Conservation (phyloP, 2,797 vertebrate genomes). For the Tenualosa thibaudeaui region DNA sequence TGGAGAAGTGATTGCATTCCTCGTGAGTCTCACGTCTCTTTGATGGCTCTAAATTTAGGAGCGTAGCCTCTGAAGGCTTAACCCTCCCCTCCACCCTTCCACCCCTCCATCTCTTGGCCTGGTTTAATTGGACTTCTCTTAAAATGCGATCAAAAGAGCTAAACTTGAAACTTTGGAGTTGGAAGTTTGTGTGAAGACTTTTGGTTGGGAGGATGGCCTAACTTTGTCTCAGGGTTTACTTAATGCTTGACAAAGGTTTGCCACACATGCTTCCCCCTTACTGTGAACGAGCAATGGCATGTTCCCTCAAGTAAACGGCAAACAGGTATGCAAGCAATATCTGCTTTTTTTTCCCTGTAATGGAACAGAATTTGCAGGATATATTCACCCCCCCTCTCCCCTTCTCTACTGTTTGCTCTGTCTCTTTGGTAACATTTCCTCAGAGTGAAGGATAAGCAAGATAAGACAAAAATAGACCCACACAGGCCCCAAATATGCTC, state of each 20-base stretch:
- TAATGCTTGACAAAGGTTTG: background rate
- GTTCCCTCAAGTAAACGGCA: background rate
- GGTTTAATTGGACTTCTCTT: background rate
- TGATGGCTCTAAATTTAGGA: conserved; percentile 23
- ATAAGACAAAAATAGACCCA: conserved; percentile 11
- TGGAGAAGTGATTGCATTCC: conserved; percentile 19
- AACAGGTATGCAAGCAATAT: background rate
- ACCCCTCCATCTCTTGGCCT: conserved; percentile 2
- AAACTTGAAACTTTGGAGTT: background rate
- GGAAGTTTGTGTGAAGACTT: background rate
- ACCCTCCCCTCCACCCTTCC: background rate
- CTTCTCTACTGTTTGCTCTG: background rate
- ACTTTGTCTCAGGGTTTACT: background rate
- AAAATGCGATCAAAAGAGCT: conserved; percentile 17
- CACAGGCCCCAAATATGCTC: conserved; percentile 12
- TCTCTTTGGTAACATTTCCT: conserved; percentile 14
- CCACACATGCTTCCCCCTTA: background rate
- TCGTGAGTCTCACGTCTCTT: background rate
- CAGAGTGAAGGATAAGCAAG: background rate
- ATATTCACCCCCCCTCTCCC: background rate
- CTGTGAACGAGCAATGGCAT: background rate
- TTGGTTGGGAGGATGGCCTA: background rate
- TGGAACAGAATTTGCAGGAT: background rate
- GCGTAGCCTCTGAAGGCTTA: background rate
- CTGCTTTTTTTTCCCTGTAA: background rate